A percentile compares a stretch with the other conserved stretches of the same genome.
These are phyloP conservation scores for Pampus argenteus DNA, from an alignment of 2,797 vertebrate species.

Conservation along the genomic window DNA sequence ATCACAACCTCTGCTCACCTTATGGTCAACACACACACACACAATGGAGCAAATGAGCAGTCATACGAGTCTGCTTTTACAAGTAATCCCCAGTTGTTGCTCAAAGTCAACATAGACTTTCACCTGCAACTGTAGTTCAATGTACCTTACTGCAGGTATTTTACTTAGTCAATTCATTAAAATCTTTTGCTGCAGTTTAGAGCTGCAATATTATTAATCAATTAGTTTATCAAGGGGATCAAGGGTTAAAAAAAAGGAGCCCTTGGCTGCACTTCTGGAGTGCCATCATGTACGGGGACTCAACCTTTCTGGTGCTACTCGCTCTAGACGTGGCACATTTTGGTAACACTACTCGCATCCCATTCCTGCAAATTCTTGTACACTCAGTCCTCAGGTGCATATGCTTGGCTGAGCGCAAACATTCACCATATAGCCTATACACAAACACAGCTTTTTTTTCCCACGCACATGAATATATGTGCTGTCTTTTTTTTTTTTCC, in stretches of 20 bases:
- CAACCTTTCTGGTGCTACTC: neutral
- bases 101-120: too few species aligned
- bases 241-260: neutral
- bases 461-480: slow-evolving; percentile 35
- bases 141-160: too few species aligned
- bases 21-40: too few species aligned
- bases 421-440: neutral
- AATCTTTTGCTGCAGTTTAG: neutral
- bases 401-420: slow-evolving; percentile 10
- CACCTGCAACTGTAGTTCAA: too few species aligned
- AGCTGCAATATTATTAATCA: too few species aligned
- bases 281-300: neutral
- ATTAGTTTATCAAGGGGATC: neutral
- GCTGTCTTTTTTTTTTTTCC: slow-evolving; percentile 13
- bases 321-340: neutral
- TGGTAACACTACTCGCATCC: neutral
- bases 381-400: slow-evolving; percentile 5
- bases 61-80: too few species aligned
- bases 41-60: too few species aligned
- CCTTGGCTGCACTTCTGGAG: neutral
- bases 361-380: slow-evolving; percentile 16
- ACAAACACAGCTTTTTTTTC: slow-evolving; percentile 33
- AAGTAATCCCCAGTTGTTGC: too few species aligned
- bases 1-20: too few species aligned
- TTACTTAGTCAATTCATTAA: neutral